Base-by-base conservation (phyloP, 2,113 vertebrate species). In the Myodes glareolus region DNA sequence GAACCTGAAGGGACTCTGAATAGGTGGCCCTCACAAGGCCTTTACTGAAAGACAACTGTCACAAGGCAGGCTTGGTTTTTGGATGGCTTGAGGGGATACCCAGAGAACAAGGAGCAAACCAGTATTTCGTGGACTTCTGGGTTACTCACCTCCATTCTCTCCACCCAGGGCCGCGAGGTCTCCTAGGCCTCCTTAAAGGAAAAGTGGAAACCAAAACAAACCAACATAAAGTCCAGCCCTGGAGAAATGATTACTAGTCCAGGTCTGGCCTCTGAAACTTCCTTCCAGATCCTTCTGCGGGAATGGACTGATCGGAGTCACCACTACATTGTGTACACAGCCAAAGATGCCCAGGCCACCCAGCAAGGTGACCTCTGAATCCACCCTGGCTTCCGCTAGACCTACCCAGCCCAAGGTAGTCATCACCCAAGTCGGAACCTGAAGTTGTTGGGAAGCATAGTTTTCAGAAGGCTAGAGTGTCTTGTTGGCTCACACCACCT, bases 31-130 rank as follows among this genome's bases (percentile, higher is more conserved):
- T 65, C 10, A 25, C 65, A 52, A 77, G 16, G 67, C 17, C 25
- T n/a, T 72, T 73, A 77, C 42, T 82, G 92, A 91, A 94, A 97
- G 67, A 92, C 25, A 67, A 17, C 50, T 78, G 36, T 36, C 75
- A 23, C 67, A 85, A 89, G 67, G 23, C 45, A 31, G 55, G 25
- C 36, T 75, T 67, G 12, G n/a, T 87, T 82, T 91, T 65, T 67
- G 63, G 85, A 63, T 58, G 65, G 33, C n/a, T 84, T 27, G 23
- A 72, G 23, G 52, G 76, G 1, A 81, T 19, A 77, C 39, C 16
- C 13, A 7, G 47, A 55, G 45, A 88, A 31, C 23, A 77, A 31
- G 23, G 29, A 91, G 82, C 23, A 88, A 76, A 13, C 31, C 2
- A 85, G 13, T 68, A 39, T 87, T 70, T 89, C 58, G 0, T 61